Evolutionary conservation across 2,888 invertebrate genomes (phyloP), one percentile per base, ranked within the genome.

Genomic region (Drosophila leonis): DNA sequence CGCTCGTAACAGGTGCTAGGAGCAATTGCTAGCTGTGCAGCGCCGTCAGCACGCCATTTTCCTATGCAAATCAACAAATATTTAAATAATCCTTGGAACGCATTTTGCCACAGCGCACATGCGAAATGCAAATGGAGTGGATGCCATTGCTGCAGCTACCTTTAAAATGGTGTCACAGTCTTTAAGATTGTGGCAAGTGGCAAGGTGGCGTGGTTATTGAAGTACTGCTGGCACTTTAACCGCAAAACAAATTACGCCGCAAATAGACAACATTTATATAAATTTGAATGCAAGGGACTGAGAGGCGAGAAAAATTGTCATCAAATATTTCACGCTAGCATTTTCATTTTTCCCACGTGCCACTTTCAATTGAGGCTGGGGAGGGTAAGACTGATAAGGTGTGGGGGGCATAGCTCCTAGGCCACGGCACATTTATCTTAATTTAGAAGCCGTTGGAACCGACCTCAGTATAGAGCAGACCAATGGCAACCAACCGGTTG

Each of bases 221-320:
- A 24, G 20, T 10, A 13, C 20, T 24, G 49, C 29, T 37, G 61
- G 60, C 61, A 65, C 33, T 66, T 69, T 76, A 83, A 68, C 74
- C 75, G 54, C 78, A 68, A 24, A 80, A 88, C 76, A 81, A 75
- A 86, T 78, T 62, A 72, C 65, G 46, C 54, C 71, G 67, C 70
- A 81, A 76, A 83, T 78, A 86, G 78, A 83, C 87, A 86, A 73
- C 73, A 88, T 83, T 83, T 88, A 65, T 78, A 75, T 48, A 75
- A 59, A 78, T 82, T 73, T 68, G 24, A 66, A 55, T 69, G 61
- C 33, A 49, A 39, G 20, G 27, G 10, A n/a, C 18, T 42, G 44
- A 24, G 41, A 42, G 66, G 52, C 52, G 64, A 72, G 70, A 78
- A 71, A 83, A 78, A 74, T 86, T 81, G 87, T 68, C 89, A 71